These are phyloP conservation scores for Serilophus lunatus DNA, from an alignment of 2,113 vertebrate genomes.

Conservation along the genomic window DNA sequence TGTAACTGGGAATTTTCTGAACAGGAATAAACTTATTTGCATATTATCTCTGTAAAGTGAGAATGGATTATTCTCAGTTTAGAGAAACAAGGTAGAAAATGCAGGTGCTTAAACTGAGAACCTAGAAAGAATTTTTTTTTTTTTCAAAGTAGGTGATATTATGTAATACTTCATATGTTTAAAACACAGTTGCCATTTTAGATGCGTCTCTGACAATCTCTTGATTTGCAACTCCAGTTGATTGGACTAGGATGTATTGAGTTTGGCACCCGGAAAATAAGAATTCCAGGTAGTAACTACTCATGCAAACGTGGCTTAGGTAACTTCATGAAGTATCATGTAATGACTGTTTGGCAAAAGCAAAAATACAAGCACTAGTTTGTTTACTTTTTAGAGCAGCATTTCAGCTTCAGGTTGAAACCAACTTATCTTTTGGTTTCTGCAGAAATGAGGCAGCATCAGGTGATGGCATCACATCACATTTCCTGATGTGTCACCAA, in stretches of 20 bases:
- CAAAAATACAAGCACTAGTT: slow-evolving; percentile 30
- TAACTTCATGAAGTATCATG: slow-evolving; percentile 59
- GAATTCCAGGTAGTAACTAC: slow-evolving; percentile 68
- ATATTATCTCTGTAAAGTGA: neutral
- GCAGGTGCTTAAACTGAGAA: slow-evolving; percentile 48
- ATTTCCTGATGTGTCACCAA: slow-evolving; percentile 66
- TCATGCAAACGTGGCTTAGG: slow-evolving; percentile 59
- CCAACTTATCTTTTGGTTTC: slow-evolving; percentile 66
- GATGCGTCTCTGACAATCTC: slow-evolving; percentile 64
- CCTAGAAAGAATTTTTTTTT: slow-evolving; percentile 44
- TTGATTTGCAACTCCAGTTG: slow-evolving; percentile 68
- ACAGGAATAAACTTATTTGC: neutral
- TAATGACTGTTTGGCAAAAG: slow-evolving; percentile 55
- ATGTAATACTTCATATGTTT: slow-evolving; percentile 63
- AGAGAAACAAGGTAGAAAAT: neutral
- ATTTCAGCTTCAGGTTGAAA: slow-evolving; percentile 65
- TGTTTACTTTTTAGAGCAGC: slow-evolving; percentile 56
- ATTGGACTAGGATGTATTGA: slow-evolving; percentile 68
- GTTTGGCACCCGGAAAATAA: slow-evolving; percentile 68
- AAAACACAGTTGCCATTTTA: slow-evolving; percentile 68
- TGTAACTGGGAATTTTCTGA: neutral
- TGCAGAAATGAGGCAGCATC: slow-evolving; percentile 66
- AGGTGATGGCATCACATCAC: slow-evolving; percentile 67
- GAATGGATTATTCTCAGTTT: neutral
- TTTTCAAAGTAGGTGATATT: slow-evolving; percentile 43